Percentiles rank a stretch among this genome's conserved stretches.
Conservation (phyloP, 1,140 invertebrate genomes). For the Pseudobourletiella spinata region DNA sequence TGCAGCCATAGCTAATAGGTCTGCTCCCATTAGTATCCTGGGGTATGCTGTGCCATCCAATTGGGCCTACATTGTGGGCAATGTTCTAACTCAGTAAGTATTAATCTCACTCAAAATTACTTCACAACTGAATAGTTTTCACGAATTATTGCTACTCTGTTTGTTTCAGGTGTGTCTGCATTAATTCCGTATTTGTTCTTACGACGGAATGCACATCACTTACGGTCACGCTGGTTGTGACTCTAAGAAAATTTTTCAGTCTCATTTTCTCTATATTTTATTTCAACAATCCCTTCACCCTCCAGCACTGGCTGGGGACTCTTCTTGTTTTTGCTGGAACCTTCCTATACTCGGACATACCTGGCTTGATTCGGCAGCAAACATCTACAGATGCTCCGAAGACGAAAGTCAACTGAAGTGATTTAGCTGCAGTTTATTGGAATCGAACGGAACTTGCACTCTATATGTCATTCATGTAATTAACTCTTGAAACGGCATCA, state of each 20-base stretch:
- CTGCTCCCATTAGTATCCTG: conserved; percentile 40
- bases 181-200: conserved; percentile 85
- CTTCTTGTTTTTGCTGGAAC: conserved; percentile 85
- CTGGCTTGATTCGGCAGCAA: not conserved
- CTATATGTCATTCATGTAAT: no score
- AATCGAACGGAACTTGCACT: no score
- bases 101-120: no score
- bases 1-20: conserved; percentile 38
- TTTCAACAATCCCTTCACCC: conserved; percentile 89
- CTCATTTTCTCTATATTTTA: conserved; percentile 91
- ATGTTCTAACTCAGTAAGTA: conserved; percentile 80
- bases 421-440: no score
- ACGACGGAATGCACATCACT: conserved; percentile 89
- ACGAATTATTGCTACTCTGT: no score
- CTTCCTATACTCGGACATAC: conserved; percentile 75
- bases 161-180: conserved; percentile 67
- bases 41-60: conserved; percentile 57
- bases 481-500: no score
- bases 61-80: conserved; percentile 70
- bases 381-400: not conserved
- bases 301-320: conserved; percentile 87
- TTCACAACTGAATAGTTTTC: no score
- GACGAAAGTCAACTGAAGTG: no score
- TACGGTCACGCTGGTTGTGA: conserved; percentile 91
- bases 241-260: conserved; percentile 89